Evolutionary conservation across 1,140 invertebrate genomes (phyloP), one percentile per base, ranked within the genome.

Genomic region (Macrosteles quadrilineatus): DNA sequence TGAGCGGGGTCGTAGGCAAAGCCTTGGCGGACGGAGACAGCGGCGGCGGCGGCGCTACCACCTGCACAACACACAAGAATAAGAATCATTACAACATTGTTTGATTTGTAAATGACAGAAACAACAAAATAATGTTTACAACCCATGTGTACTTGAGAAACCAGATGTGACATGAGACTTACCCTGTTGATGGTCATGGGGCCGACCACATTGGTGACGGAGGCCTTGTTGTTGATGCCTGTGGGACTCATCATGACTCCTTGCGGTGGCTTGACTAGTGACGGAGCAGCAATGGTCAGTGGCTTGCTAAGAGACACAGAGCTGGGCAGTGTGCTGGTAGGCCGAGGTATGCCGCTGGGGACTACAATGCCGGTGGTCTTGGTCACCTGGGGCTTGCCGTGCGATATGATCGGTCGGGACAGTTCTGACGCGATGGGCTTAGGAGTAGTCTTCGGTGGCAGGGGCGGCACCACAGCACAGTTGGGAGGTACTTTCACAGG

Each of bases 1-100:
- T 83, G 4, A 83, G 55, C 1, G 81, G 79, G 73, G 68, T 50
- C 9, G 67, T 64, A 23, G 36, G 25, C 23, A 55, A 30, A n/a
- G 55, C n/a, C 30, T 67, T 71, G n/a, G n/a, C 40, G n/a, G 47
- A 32, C 11, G 68, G 55, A 12, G 64, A 50, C 2, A 69, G 25
- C 14, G 40, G 67, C 1, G 69, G 69, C 11, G 67, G 40, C n/a
- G n/a, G n/a, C 31, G 50, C 68, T 19, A 70, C 68, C 40, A 63
- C 69, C 69, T 66, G 21, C 12, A 62, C 21, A 23, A n/a, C n/a
- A 21, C 4, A 67, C 21, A 19, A 23, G 30, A 32, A 3, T 19
- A 21, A 19, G 17, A 59, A 29, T 59, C 1, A 59, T 25, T 59
- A 21, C n/a, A 43, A 43, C 40, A 43, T 43, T 11, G 40, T 43